Evolutionary conservation across 2,113 vertebrate genomes (phyloP).

Genomic region (Bettongia penicillata): DNA sequence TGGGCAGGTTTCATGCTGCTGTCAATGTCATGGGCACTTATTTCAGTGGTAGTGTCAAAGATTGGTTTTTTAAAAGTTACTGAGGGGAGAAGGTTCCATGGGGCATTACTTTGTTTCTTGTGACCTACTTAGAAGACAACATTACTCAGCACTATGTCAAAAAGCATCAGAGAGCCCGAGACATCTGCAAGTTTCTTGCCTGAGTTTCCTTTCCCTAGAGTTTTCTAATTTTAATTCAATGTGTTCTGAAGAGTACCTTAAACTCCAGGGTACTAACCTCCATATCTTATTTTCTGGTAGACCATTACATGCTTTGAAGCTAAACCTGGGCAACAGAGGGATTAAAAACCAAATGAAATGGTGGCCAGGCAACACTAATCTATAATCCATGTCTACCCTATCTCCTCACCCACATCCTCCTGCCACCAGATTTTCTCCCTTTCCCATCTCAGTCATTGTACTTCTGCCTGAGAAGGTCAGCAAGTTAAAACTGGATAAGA

Average conservation of each 20-base stretch:
- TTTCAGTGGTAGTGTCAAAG: background rate
- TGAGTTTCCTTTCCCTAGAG: background rate
- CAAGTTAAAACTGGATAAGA: background rate
- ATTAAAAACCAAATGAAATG: background rate
- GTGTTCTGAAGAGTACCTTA: background rate
- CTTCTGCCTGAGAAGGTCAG: background rate
- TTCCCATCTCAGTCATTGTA: background rate
- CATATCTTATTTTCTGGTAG: background rate
- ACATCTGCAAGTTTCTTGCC: background rate
- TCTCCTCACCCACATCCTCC: background rate
- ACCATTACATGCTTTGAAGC: constrained; percentile 14
- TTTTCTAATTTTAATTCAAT: constrained; percentile 34
- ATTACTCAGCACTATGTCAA: background rate
- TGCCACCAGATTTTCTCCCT: background rate
- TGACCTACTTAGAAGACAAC: constrained; percentile 57
- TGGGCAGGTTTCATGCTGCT: background rate
- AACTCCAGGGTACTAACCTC: constrained; percentile 1
- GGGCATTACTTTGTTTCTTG: constrained; percentile 1
- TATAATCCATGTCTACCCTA: background rate
- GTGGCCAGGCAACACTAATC: background rate
- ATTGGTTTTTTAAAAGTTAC: background rate
- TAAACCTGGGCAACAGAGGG: background rate
- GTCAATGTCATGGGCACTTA: background rate
- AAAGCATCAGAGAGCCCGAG: background rate
- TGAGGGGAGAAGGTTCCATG: background rate